Evolutionary conservation across 2,888 invertebrate species (phyloP), one percentile per base, ranked within the genome.

Genomic region (Melanotus villosus): DNA sequence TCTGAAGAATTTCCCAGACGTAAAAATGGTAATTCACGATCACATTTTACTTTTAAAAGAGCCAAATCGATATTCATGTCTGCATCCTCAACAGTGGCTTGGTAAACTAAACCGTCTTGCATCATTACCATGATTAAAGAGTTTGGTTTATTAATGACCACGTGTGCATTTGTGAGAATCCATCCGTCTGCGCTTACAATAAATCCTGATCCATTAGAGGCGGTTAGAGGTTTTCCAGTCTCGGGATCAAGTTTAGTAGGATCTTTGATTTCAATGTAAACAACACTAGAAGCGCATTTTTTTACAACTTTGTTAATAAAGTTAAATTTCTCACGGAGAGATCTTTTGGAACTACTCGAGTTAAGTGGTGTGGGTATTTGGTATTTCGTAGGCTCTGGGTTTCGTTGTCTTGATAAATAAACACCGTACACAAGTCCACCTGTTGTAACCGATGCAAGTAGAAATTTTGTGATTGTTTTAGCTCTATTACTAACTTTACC

Each of bases 131-230:
- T 89, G 0, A 94, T 91, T 60, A 88, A 85, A 4, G 91, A 89
- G 73, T 92, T 89, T 0, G 92, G 92, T 79, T 91, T 91, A 78
- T 91, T 93, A 36, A 93, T 91, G 0, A 98, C 96, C 7, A 98
- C 97, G 83, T 98, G 98, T 60, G 98, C 98, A 84, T 97, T 98
- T 0, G 98, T 98, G 57, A 98, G 80, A 74, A 98, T 96, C 58
- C 96, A 86, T 0, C 98, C 98, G 85, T 96, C 92, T 73, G 92
- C 90, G 45, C 90, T 88, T 12, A 98, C 92, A 38, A 98, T 92
- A 79, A 98, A 97, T 0, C 98, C 98, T 18, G 97, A 97, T 0
- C 98, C 98, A 81, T 94, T 95, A 0, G 94, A 94, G 0, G 91
- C 85, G 0, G 92, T 90, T 0, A 90, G 81, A 0, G 91, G 88